Evolutionary conservation across 2,113 vertebrate species (phyloP).

Genomic region (Thinocorus orbignyianus): DNA sequence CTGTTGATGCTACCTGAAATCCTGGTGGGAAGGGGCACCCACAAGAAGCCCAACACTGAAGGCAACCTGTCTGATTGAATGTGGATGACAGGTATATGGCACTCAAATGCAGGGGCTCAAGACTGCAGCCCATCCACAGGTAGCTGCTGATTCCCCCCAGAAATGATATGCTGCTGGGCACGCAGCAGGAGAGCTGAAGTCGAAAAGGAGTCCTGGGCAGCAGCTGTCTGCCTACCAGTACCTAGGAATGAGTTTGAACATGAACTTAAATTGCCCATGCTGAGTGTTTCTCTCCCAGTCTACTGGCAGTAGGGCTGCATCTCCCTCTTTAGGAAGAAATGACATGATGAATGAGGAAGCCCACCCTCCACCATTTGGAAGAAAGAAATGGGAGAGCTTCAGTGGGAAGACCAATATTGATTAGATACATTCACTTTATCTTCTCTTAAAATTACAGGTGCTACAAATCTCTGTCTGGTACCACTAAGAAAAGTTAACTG

Average conservation of each 20-base stretch:
- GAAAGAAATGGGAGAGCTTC: neutral
- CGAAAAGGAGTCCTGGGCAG: neutral
- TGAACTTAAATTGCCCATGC: fast-evolving
- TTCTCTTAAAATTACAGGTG: neutral
- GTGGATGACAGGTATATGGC: fast-evolving
- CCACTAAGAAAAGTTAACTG: neutral
- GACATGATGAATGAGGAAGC: neutral
- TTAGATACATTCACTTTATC: neutral
- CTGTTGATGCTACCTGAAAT: neutral
- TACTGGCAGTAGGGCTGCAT: neutral
- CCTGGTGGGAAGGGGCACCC: fast-evolving
- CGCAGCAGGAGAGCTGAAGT: neutral
- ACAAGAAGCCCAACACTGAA: fast-evolving
- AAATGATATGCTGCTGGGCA: neutral
- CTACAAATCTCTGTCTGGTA: neutral
- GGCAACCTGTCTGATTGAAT: fast-evolving
- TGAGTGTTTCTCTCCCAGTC: neutral
- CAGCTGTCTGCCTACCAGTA: neutral
- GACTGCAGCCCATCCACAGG: neutral
- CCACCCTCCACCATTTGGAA: neutral
- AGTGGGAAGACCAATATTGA: neutral
- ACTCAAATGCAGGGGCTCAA: neutral
- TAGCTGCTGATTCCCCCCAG: neutral
- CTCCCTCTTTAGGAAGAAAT: neutral
- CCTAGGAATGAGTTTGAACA: neutral